Conservation (phyloP, 2,888 invertebrate genomes). For the Bruchidius siliquastri region DNA sequence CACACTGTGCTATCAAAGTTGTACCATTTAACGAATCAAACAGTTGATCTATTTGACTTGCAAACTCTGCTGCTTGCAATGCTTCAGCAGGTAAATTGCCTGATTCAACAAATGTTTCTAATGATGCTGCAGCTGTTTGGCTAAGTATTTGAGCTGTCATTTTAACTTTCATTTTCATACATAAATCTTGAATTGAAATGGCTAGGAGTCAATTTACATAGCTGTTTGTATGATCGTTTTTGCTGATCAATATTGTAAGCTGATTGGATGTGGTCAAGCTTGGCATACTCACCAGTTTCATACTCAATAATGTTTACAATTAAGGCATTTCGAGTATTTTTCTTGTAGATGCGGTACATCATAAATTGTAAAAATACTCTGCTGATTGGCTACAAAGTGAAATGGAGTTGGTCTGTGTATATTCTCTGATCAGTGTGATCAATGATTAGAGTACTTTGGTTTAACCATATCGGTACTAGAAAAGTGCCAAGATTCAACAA, state of each 20-base stretch:
- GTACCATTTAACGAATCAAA: conserved; percentile 18
- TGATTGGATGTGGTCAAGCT: conserved; percentile 10
- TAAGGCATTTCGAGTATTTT: conserved; percentile 15
- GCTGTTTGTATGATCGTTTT: conserved; percentile 8
- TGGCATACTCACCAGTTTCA: conserved; percentile 7
- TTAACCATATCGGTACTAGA: too few species aligned
- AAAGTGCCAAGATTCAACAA: too few species aligned
- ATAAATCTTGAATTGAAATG: conserved; percentile 11
- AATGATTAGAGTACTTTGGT: too few species aligned
- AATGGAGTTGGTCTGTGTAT: not conserved
- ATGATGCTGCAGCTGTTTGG: conserved; percentile 17
- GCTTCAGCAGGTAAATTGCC: conserved; percentile 13
- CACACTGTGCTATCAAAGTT: conserved; percentile 8
- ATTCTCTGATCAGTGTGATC: not conserved
- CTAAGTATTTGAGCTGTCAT: conserved; percentile 18
- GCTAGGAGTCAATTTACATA: conserved; percentile 6
- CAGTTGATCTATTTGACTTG: conserved; percentile 13
- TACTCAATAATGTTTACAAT: conserved; percentile 5
- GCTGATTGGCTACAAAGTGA: conserved; percentile 11
- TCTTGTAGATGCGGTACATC: conserved; percentile 18
- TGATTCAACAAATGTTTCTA: conserved; percentile 14
- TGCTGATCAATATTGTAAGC: conserved; percentile 10
- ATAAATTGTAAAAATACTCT: conserved; percentile 10
- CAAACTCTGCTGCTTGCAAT: conserved; percentile 10
- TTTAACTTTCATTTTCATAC: conserved; percentile 20